phyloP scores from a whole-genome alignment of 2,797 vertebrate species.

The Cygnus olor region DNA sequence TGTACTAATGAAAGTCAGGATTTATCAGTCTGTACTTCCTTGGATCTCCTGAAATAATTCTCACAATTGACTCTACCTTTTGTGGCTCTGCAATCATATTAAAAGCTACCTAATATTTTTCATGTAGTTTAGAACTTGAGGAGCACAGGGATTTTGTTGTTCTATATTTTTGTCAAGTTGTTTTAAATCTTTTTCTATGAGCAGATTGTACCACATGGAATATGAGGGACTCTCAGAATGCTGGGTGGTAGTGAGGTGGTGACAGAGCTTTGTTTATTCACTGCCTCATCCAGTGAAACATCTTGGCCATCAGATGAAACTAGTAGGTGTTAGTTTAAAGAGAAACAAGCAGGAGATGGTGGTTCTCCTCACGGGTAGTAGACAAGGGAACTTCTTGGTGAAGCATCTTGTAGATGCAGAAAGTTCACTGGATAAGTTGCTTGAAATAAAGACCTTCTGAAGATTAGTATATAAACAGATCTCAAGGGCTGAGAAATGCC shows the following conservation, averaged over 20 bases:
- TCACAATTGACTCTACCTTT: background rate
- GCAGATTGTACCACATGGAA: background rate
- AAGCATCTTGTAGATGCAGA: background rate
- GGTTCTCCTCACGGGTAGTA: accelerated
- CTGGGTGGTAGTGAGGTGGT: background rate
- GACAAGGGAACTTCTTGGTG: background rate
- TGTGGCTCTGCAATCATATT: background rate
- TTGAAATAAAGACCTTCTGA: background rate
- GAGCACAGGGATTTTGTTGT: background rate
- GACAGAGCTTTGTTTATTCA: background rate
- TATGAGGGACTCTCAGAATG: background rate
- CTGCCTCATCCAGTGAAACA: background rate
- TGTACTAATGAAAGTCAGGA: background rate
- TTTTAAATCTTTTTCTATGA: background rate
- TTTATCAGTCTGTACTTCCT: background rate
- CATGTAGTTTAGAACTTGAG: background rate
- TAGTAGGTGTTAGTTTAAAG: background rate
- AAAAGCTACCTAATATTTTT: background rate
- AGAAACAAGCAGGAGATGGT: background rate
- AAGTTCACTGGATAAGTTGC: background rate
- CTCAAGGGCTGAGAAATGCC: background rate
- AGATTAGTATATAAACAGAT: background rate
- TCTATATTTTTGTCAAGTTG: background rate
- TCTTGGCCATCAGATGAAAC: background rate
- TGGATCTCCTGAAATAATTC: background rate